Base-by-base conservation (phyloP, 35 echinoderm and acorn worm genomes). In the Heliocidaris tuberculata region DNA sequence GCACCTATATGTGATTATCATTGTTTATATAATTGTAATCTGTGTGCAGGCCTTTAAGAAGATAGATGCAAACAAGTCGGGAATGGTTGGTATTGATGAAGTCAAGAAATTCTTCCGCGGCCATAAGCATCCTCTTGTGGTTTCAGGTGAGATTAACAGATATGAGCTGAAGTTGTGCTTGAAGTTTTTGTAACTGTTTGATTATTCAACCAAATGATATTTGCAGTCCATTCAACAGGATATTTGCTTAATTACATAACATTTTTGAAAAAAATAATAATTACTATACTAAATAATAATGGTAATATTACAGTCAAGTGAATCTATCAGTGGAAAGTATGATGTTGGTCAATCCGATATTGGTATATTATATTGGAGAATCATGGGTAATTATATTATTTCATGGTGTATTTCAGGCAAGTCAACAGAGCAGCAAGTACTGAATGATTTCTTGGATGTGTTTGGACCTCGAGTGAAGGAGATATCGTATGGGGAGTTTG, bases 51-150 rank as follows among this genome's bases (percentile, higher is more conserved):
- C 96, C 32, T 99, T 99, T 48, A 97, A 97, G 71, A 99, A 97
- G 86, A 94, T 99, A 35, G 98, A 99, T 96, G 93, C 98, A 30
- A 99, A 97, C 87, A 99, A 99, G 85, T 97, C 98, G 7, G 98
- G 98, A 70, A 96, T 95, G n/a, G 95, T 96, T 17, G 87, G 94
- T 32, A 93, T 96, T 27, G 94, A 97, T 96, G 98, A 99, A 88
- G 65, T 97, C 93, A 99, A 96, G 96, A 99, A 97, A 48, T 99
- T 99, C 94, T 99, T 97, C 94, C 92, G 94, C 86, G 93, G 95
- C 7, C 95, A 95, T 17, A 96, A 95, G 49, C 98, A 99, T 95
- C 98, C 98, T 21, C 95, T 86, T 11, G 98, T 99, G 87, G 42
- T 95, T 5, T 90, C 93, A 97, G 98, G 98, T 99, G 50, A 90